A percentile compares a stretch with the other conserved stretches of the same genome.
These are phyloP conservation scores for Homarus americanus DNA, from an alignment of 1,140 invertebrate genomes.

Conservation along the genomic window DNA sequence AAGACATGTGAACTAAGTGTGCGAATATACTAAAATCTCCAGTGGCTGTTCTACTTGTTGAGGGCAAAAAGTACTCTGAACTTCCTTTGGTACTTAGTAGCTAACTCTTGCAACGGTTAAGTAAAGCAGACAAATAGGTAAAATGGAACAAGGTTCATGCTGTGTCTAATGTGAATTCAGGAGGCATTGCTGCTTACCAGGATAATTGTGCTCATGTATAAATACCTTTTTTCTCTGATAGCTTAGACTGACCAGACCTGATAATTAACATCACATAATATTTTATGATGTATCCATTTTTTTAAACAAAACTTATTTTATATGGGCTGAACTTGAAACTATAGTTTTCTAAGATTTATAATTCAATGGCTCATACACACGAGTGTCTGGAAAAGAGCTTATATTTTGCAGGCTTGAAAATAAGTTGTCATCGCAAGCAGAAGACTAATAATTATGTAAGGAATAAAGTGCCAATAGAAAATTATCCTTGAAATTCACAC, in stretches of 20 bases:
- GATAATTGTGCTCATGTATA: neutral
- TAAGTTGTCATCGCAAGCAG: constrained; percentile 28
- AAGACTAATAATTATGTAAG: neutral
- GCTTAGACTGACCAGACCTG: neutral
- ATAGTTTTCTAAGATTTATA: constrained; percentile 58
- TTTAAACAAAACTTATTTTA: constrained; percentile 37
- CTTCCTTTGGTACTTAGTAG: no score
- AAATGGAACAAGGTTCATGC: neutral
- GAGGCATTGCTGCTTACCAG: neutral
- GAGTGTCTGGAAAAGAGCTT: constrained; percentile 11
- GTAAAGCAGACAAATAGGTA: neutral
- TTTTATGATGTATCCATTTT: constrained; percentile 35
- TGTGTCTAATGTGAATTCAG: neutral
- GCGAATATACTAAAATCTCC: no score
- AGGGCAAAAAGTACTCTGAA: neutral
- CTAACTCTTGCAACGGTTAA: neutral
- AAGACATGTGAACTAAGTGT: no score
- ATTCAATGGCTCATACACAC: constrained; percentile 28
- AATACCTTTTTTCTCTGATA: neutral
- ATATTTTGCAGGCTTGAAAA: constrained; percentile 28
- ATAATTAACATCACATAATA: constrained; percentile 8
- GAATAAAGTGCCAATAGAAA: neutral
- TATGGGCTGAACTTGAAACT: constrained; percentile 44
- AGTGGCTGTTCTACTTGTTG: no score
- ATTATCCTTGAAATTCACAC: neutral